Conservation (phyloP, 2,797 vertebrate genomes). For the Merluccius polli region DNA sequence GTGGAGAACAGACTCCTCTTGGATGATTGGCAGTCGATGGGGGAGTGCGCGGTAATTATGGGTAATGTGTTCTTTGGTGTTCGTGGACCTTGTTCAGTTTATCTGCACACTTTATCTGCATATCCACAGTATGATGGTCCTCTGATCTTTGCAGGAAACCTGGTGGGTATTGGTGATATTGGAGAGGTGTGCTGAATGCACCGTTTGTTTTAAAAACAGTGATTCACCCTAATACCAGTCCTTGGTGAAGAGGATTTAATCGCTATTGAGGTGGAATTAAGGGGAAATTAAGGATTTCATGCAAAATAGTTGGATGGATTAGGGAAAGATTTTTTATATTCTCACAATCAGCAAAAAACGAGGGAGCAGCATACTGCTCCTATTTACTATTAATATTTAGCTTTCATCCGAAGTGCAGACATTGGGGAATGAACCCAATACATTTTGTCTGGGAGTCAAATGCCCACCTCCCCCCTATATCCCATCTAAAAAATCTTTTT, state of each 20-base stretch:
- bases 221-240: background rate
- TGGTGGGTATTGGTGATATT: conserved; percentile 38
- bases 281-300: background rate
- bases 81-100: background rate
- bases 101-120: conserved; percentile 20
- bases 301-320: background rate
- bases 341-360: background rate
- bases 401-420: background rate
- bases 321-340: background rate
- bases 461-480: background rate
- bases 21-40: conserved; percentile 49
- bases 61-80: conserved; percentile 48
- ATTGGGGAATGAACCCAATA: background rate
- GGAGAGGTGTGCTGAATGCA: conserved; percentile 19
- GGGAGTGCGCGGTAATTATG: conserved; percentile 51
- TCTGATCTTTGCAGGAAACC: conserved; percentile 41
- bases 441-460: background rate
- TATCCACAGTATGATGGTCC: conserved; percentile 31
- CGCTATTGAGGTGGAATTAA: too few relatives aligned
- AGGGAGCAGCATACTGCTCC: background rate
- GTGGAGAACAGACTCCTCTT: conserved; percentile 14
- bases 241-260: background rate
- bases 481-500: background rate
- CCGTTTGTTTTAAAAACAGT: conserved; percentile 13
- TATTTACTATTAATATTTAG: background rate